phyloP scores from a whole-genome alignment of 2,888 invertebrate genomes.

The Blomia tropicalis region DNA sequence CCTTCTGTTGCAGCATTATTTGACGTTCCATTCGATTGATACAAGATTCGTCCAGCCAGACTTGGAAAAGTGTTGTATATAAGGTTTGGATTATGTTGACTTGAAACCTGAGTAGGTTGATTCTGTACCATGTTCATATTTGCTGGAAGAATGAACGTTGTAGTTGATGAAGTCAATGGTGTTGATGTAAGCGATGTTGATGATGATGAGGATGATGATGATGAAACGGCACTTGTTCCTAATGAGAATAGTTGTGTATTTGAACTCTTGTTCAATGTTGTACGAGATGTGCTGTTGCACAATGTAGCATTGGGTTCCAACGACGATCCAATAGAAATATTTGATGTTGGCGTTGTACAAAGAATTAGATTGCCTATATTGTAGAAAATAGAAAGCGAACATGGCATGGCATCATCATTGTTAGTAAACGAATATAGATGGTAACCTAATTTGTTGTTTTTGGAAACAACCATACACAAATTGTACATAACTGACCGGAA shows the following conservation, averaged over 20 bases:
- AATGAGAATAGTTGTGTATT: background rate
- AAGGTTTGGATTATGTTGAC: background rate
- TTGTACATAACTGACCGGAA: background rate
- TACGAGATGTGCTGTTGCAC: background rate
- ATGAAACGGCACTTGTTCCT: background rate
- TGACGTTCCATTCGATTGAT: background rate
- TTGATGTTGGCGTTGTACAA: background rate
- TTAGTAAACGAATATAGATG: no score
- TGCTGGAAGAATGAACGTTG: background rate
- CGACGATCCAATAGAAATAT: background rate
- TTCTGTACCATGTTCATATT: background rate
- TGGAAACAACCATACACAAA: no score
- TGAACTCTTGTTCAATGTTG: background rate
- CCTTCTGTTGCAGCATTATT: background rate
- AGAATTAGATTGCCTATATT: background rate
- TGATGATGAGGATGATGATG: background rate
- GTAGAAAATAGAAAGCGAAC: background rate
- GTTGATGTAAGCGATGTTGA: background rate
- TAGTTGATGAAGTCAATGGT: background rate
- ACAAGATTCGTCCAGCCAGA: background rate
- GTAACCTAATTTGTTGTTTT: no score
- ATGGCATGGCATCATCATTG: no score
- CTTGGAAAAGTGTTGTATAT: background rate
- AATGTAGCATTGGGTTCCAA: background rate
- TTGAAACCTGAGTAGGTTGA: background rate